These are phyloP conservation scores for Chaetorhynchus papuensis DNA, from an alignment of 2,113 vertebrate species.

Conservation along the genomic window DNA sequence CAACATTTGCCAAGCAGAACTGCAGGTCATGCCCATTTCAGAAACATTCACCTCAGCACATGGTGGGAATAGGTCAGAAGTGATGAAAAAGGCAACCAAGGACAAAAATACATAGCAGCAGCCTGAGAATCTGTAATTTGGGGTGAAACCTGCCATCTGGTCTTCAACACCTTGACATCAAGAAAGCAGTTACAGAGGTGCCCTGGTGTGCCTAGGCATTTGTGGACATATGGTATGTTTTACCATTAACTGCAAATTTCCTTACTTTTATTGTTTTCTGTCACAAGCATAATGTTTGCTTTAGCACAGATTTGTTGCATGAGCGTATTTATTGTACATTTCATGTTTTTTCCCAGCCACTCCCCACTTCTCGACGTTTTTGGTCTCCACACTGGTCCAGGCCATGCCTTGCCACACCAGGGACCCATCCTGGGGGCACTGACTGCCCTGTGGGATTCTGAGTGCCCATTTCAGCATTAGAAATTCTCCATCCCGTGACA, in stretches of 20 bases:
- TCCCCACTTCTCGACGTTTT: not conserved
- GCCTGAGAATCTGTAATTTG: slow-evolving; percentile 31
- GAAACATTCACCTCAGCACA: not conserved
- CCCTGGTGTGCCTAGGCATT: not conserved
- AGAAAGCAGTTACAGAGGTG: slow-evolving; percentile 10
- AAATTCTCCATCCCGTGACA: not conserved
- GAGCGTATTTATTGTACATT: not conserved
- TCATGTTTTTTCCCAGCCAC: not conserved
- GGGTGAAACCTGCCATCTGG: slow-evolving; percentile 40
- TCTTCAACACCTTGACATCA: slow-evolving; percentile 43
- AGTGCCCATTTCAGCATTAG: not conserved
- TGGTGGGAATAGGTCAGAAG: not conserved
- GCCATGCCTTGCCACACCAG: not conserved
- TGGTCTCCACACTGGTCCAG: not conserved
- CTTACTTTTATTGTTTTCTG: slow-evolving; percentile 24
- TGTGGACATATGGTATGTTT: slow-evolving; percentile 19
- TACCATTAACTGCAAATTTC: slow-evolving; percentile 31
- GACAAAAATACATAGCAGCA: slow-evolving; percentile 47
- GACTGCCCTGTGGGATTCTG: fast-evolving
- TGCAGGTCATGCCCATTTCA: slow-evolving; percentile 24
- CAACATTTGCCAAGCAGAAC: slow-evolving; percentile 19
- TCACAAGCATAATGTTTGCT: slow-evolving; percentile 4
- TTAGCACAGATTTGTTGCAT: not conserved
- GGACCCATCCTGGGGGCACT: not conserved
- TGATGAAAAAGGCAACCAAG: slow-evolving; percentile 30